Base-by-base conservation (phyloP, 2,888 invertebrate genomes). In the Mythimna ferrago region DNA sequence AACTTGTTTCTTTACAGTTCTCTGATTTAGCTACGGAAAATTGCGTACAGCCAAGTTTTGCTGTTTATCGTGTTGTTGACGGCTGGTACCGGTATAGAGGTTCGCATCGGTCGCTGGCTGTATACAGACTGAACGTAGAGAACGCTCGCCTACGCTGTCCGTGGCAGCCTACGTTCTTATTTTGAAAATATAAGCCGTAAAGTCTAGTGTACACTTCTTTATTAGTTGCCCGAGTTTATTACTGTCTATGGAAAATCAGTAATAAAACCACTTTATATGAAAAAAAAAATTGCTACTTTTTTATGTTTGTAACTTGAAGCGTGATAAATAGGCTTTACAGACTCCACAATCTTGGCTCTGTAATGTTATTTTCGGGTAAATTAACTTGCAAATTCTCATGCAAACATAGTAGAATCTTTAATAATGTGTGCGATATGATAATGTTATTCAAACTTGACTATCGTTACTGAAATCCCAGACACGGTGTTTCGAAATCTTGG, bases 91-190 rank as follows among this genome's bases (percentile, higher is more conserved):
- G 67, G 66, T 66, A 77, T 65, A 72, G 80, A 71, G 86, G 92
- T 91, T 89, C 89, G 88, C 84, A 81, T 86, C 85, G 86, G 75
- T 68, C 88, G 90, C 86, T 83, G 67, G 90, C 87, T 88, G 84
- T 83, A 71, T 85, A 83, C 82, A 77, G 86, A 90, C 89, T 90
- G 91, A 90, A 84, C 81, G 83, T 65, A 56, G 73, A 68, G 57
- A 75, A 68, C 76, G 84, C 70, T 71, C 82, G 80, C 71, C 81
- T 77, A 79, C 77, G 62, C 72, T 68, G 66, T 66, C 66, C 58
- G 67, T 64, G 71, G 77, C 66, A 78, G 62, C 75, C 80, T 78
- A 74, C 80, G 76, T 69, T 83, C 78, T 77, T 85, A 84, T 84
- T 84, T 74, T 72, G 78, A 83, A 84, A 87, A 79, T 78, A 44